phyloP scores from a whole-genome alignment of 2,888 invertebrate genomes.

The Plusia festucae region DNA sequence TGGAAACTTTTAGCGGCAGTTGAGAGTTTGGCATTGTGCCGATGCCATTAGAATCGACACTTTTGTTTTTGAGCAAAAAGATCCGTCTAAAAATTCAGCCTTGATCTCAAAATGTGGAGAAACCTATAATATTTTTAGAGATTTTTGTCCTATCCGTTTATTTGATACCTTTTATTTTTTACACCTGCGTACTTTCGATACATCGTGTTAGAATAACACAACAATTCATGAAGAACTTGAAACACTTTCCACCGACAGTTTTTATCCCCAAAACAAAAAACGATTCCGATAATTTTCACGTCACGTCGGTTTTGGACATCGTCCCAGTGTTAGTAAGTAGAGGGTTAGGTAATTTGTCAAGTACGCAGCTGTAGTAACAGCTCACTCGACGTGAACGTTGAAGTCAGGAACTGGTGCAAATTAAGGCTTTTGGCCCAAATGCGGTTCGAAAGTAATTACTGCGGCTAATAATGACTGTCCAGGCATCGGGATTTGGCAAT shows the following conservation, averaged over 20 bases:
- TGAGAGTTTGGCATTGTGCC: conserved; percentile 2
- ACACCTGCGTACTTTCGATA: too few species aligned
- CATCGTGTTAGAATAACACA: too few species aligned
- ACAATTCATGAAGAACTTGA: neutral
- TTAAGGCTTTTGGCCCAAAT: conserved; percentile 27
- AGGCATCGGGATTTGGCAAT: neutral
- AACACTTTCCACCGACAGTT: conserved; percentile 18
- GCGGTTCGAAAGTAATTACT: conserved; percentile 33
- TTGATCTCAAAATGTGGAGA: too few species aligned
- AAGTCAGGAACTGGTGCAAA: conserved; percentile 31
- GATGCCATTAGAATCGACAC: neutral
- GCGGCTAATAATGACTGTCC: conserved; percentile 8
- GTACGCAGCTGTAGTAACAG: conserved; percentile 48
- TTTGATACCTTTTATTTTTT: neutral
- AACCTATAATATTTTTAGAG: too few species aligned
- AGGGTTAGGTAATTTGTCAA: conserved; percentile 53
- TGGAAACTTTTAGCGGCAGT: neutral
- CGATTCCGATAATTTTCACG: conserved; percentile 44
- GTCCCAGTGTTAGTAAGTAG: conserved; percentile 38
- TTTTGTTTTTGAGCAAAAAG: neutral
- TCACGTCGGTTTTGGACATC: conserved; percentile 46
- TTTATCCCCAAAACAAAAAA: conserved; percentile 21
- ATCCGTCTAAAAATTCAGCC: neutral
- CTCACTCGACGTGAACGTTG: conserved; percentile 35
- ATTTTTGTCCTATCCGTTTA: neutral